These are phyloP conservation scores for Scaptomyza cyrtandrae DNA, from an alignment of 2,888 invertebrate species.

Conservation along the genomic window DNA sequence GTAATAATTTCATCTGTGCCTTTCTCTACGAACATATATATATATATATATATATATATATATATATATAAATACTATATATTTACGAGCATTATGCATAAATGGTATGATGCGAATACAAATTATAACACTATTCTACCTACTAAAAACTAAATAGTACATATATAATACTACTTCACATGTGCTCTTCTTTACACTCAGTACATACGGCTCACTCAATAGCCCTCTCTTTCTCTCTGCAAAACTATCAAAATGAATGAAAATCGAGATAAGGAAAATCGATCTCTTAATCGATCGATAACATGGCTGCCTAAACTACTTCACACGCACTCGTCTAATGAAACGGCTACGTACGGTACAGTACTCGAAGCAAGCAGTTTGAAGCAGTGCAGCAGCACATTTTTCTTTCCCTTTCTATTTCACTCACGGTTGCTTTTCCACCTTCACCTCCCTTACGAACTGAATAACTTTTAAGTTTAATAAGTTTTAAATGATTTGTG, in stretches of 20 bases:
- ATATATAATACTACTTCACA: slow-evolving; percentile 47
- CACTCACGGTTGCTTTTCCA: not conserved
- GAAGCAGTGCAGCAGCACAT: slow-evolving; percentile 22
- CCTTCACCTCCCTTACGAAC: no score
- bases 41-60: slow-evolving; percentile 51
- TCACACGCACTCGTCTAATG: no score
- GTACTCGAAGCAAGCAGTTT: slow-evolving; percentile 13
- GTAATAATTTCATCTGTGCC: slow-evolving; percentile 83
- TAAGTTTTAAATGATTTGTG: no score
- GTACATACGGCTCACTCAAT: slow-evolving; percentile 3
- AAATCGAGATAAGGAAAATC: no score
- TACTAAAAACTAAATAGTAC: slow-evolving; percentile 36
- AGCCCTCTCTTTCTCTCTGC: not conserved
- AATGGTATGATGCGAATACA: slow-evolving; percentile 21
- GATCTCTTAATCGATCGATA: slow-evolving; percentile 10
- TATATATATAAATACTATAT: slow-evolving; percentile 29
- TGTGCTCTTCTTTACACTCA: slow-evolving; percentile 55
- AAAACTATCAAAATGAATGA: not conserved
- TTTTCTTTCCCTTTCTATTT: not conserved
- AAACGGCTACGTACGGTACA: no score
- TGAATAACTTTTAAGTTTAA: no score
- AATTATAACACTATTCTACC: slow-evolving; percentile 41
- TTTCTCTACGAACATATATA: slow-evolving; percentile 74
- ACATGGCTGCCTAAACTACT: no score
- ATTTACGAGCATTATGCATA: slow-evolving; percentile 40